phyloP scores from a whole-genome alignment of 2,797 vertebrate species.

The Clamator glandarius region DNA sequence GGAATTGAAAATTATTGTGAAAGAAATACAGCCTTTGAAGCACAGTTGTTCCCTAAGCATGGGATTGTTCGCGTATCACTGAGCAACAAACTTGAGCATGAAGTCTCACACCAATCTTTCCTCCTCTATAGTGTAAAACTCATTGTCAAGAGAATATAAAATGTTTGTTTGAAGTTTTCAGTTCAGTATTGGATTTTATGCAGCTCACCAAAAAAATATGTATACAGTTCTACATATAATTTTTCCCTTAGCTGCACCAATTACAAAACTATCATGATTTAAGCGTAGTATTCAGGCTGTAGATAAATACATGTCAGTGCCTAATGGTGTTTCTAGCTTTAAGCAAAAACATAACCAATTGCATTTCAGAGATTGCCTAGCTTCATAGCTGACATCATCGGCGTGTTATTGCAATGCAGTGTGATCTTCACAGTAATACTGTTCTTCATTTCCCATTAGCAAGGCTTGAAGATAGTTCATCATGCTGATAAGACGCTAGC shows the following conservation, averaged over 20 bases:
- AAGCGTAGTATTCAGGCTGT: neutral
- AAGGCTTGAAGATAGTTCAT: constrained; percentile 94
- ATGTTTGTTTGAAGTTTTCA: neutral
- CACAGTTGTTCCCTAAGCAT: neutral
- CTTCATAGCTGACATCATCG: neutral
- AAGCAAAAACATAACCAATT: neutral
- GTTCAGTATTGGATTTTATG: neutral
- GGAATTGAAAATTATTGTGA: neutral
- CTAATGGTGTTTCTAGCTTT: neutral
- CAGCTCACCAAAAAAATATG: neutral
- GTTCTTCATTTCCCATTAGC: constrained; percentile 77
- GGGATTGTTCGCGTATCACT: neutral
- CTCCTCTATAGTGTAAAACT: neutral
- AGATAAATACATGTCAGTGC: neutral
- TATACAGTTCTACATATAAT: neutral
- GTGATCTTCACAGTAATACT: neutral
- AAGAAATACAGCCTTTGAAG: neutral
- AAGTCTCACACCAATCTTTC: neutral
- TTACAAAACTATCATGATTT: neutral
- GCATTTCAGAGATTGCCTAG: neutral
- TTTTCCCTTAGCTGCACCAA: neutral
- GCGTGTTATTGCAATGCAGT: neutral
- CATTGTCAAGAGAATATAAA: neutral
- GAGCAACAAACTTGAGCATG: neutral
- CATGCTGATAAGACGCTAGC: constrained; percentile 92